Base-by-base conservation (phyloP, 1,140 invertebrate species). In the Drosophila pectinifera region DNA sequence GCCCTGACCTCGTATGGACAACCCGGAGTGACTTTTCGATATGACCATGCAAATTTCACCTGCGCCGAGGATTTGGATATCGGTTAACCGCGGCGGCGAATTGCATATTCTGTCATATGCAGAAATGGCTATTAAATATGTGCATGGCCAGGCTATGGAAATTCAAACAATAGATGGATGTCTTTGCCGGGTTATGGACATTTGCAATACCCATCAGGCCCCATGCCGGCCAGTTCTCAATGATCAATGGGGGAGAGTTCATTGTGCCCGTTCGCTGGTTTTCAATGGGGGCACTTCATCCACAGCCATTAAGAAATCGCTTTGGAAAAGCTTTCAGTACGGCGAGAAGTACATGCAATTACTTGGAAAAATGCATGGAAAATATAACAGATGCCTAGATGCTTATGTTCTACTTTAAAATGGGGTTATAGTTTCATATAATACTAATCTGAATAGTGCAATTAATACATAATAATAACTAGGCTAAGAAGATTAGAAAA, bases 31-130 rank as follows among this genome's bases (percentile, higher is more conserved):
- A 73, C 75, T 63, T 70, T 76, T 86, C 68, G 72, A 65, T 81
- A 77, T 89, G 81, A 89, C 81, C 83, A 88, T 88, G 83, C 84
- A 88, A 88, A 88, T 88, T 77, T 88, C 83, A 88, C 84, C 83
- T 88, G 83, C 62, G 22, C 34, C 73, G 36, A 51, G 39, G 73
- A 54, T 75, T 58, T 62, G 36, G 59, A 26, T 79, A 31, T 56
- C n/a, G 45, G 41, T 38, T 43, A 55, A 18, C 51, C 56, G n/a
- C 14, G 51, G 31, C 31, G 18, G 48, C 31, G 34, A 51, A 61
- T 70, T 86, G 83, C 79, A 88, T 83, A 88, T 88, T 83, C 83
- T 89, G 79, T 88, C 63, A 89, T 88, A 88, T 80, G 69, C 81
- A 72, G 55, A 82, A 34, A 82, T 76, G 72, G 46, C 84, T 77